Base-by-base conservation (phyloP, 2,888 invertebrate genomes). In the Xylocampa areola region DNA sequence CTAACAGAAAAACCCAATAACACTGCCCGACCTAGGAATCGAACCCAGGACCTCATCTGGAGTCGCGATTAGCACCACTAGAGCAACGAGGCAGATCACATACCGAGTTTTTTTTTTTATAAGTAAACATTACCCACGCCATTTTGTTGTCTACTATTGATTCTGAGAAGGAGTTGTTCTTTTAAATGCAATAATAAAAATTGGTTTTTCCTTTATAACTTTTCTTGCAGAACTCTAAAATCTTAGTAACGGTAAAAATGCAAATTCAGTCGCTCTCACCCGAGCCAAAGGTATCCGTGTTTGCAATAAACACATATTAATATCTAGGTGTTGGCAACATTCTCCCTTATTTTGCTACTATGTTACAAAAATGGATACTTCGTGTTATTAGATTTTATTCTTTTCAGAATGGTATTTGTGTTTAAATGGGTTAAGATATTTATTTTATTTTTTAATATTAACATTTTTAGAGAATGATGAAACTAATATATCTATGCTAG, bases 291-390 rank as follows among this genome's bases (percentile, higher is more conserved):
- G 50, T 57, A 51, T 37, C 36, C 25, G 7, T 60, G 50, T 66
- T 50, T 51, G 23, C 50, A 48, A 65, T 60, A 43, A 66, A 60
- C 53, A 44, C 53, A 32, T 66, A 60, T 54, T 66, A 60, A 60
- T 66, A 44, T 52, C 43, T 35, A 29, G 48, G 23, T 49, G 49
- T 53, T 52, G 21, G 3, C 36, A 32, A 13, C 45, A 25, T 51
- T 40, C 25, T 25, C 14, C 21, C 30, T 39, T 41, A 61, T 32
- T 30, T 17, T 14, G 45, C 51, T 29, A 40, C 16, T 19, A 40
- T 44, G 23, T 21, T 2, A 25, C 27, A 5, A 36, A 58, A 23
- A 23, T 19, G 3, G 7, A 5, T 13, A n/a, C n/a, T 3, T 16
- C 2, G 4, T 25, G 25, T 17, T 14, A 35, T 29, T 44, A 8